phyloP scores from a whole-genome alignment of 2,113 vertebrate species.

The Dendropsophus ebraccatus region DNA sequence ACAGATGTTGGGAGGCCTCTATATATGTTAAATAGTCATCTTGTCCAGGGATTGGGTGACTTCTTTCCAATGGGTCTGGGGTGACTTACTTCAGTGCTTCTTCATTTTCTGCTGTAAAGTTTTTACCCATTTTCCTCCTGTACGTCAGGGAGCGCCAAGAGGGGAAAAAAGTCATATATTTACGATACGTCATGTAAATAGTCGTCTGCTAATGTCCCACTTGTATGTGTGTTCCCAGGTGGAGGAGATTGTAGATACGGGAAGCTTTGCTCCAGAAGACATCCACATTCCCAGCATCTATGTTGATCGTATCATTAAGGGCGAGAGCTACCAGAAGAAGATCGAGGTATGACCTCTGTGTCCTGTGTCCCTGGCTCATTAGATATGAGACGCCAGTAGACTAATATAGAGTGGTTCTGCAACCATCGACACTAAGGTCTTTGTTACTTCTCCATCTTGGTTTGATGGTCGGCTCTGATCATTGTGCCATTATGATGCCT shows the following conservation, averaged over 20 bases:
- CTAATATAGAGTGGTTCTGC: background rate
- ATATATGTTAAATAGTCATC: too few species aligned
- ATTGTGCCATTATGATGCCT: background rate
- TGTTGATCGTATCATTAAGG: constrained; percentile 89
- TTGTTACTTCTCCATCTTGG: background rate
- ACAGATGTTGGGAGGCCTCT: too few species aligned
- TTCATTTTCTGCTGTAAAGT: too few species aligned
- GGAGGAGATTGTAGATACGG: constrained; percentile 94
- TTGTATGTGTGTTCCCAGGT: constrained; percentile 80
- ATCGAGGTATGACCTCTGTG: constrained; percentile 83
- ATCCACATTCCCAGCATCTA: constrained; percentile 97
- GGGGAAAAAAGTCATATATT: too few species aligned
- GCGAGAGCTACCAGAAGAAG: constrained; percentile 87
- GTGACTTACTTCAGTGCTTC: too few species aligned
- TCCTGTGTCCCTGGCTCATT: background rate
- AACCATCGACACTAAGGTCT: background rate
- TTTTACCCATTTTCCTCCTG: too few species aligned
- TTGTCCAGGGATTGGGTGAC: too few species aligned
- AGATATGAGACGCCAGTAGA: background rate
- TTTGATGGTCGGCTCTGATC: background rate
- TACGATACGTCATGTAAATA: too few species aligned
- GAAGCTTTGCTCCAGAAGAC: constrained; percentile 90
- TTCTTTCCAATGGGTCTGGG: too few species aligned
- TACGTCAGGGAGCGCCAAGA: too few species aligned
- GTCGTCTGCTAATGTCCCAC: too few species aligned